Percentiles rank a stretch among this genome's conserved stretches.
These are phyloP conservation scores for Catostylus mosaicus DNA, from an alignment of 30 jellyfish, hydroid and myxozoan genomes.

Conservation along the genomic window DNA sequence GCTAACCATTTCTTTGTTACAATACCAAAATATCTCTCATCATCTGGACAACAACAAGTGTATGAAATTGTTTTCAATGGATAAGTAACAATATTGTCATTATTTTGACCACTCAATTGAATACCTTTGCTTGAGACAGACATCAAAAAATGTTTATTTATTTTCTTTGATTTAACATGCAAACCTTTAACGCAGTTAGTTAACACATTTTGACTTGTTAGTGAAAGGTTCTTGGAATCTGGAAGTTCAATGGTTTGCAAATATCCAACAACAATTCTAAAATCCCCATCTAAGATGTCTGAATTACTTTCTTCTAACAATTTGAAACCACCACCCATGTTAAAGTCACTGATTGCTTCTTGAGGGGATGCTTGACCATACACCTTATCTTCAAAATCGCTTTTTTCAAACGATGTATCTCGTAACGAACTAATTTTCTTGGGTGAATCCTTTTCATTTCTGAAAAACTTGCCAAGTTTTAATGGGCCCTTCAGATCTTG, in stretches of 20 bases:
- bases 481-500: conserved; percentile 32
- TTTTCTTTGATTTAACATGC: conserved; percentile 38
- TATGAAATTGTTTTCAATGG: conserved; percentile 71
- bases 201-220: conserved; percentile 64
- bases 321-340: neutral
- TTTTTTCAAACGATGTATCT: conserved; percentile 9
- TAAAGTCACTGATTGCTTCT: neutral
- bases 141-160: conserved; percentile 42
- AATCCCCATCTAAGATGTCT: neutral
- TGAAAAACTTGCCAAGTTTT: conserved; percentile 33
- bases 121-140: conserved; percentile 63
- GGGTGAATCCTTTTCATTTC: neutral
- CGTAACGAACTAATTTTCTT: neutral
- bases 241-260: conserved; percentile 82
- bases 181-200: conserved; percentile 55
- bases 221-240: conserved; percentile 32
- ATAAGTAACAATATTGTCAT: conserved; percentile 59
- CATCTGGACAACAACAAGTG: conserved; percentile 79
- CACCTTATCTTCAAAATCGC: neutral
- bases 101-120: conserved; percentile 24
- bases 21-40: conserved; percentile 73
- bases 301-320: neutral
- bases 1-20: conserved; percentile 67
- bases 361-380: neutral
- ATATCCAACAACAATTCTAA: conserved; percentile 59